phyloP scores from a whole-genome alignment of 2,113 vertebrate species.

The Siniperca chuatsi region DNA sequence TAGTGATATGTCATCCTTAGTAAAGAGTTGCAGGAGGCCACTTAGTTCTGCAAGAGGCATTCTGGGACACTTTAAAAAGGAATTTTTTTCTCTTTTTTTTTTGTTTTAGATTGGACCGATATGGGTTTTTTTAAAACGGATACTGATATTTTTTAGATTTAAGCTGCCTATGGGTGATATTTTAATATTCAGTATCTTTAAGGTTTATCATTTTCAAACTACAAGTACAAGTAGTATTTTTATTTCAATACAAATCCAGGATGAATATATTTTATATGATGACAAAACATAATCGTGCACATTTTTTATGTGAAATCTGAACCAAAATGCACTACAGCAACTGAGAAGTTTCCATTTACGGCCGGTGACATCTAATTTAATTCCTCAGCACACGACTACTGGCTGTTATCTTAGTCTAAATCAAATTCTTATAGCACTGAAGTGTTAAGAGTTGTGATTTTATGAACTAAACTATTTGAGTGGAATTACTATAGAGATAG shows the following conservation, averaged over 20 bases:
- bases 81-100: background rate
- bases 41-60: slow-evolving; percentile 8
- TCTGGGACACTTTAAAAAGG: slow-evolving; percentile 39
- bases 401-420: background rate
- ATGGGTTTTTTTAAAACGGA: slow-evolving; percentile 24
- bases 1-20: slow-evolving; percentile 14
- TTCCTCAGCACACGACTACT: background rate
- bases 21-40: slow-evolving; percentile 13
- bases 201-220: slow-evolving; percentile 1
- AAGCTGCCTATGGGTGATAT: slow-evolving; percentile 14
- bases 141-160: background rate
- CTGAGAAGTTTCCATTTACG: slow-evolving; percentile 13
- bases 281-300: slow-evolving; percentile 14
- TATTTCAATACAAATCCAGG: background rate
- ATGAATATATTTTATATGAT: slow-evolving; percentile 6
- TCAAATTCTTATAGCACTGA: slow-evolving; percentile 27
- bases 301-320: slow-evolving; percentile 23
- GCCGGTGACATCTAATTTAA: slow-evolving; percentile 8
- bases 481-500: slow-evolving; percentile 55
- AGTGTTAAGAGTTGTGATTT: slow-evolving; percentile 37
- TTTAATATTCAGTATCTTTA: slow-evolving; percentile 22
- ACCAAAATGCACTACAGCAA: slow-evolving; percentile 16
- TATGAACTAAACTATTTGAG: slow-evolving; percentile 32
- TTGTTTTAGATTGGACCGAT: background rate
- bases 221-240: background rate